Percentiles rank a stretch among this genome's conserved stretches.
Evolutionary conservation across 2,888 invertebrate genomes (phyloP).

Genomic region (Protonemura montana): DNA sequence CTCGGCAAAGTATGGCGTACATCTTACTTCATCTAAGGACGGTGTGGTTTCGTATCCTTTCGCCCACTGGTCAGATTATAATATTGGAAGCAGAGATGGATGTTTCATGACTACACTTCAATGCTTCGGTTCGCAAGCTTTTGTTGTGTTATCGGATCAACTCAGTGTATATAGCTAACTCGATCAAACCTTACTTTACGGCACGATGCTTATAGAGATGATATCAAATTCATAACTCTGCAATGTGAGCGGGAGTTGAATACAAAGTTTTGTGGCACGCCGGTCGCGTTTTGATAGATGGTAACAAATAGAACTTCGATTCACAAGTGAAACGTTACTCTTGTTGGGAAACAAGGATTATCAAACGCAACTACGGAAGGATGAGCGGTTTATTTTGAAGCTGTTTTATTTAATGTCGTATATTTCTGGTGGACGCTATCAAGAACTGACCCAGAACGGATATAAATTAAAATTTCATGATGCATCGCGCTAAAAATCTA

Average conservation of each 20-base stretch:
- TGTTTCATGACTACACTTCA: neutral
- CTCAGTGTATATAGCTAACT: neutral
- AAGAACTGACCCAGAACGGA: too few relatives aligned
- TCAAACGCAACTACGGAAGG: neutral
- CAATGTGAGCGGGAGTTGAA: neutral
- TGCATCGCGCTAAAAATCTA: too few relatives aligned
- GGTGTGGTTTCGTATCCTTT: neutral
- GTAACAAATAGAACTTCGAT: too few relatives aligned
- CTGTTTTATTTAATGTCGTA: too few relatives aligned
- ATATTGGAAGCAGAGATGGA: neutral
- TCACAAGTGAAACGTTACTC: too few relatives aligned
- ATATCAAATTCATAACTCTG: neutral
- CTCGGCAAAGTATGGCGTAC: neutral
- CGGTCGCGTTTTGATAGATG: neutral
- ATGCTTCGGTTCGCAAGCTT: neutral
- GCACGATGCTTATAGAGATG: neutral
- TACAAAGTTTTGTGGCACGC: neutral
- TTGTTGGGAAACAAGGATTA: neutral
- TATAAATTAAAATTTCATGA: too few relatives aligned
- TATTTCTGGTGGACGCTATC: too few relatives aligned
- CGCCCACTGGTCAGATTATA: slow-evolving; percentile 1
- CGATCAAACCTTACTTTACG: neutral
- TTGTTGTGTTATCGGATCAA: neutral
- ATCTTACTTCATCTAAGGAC: neutral
- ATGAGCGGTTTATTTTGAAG: too few relatives aligned